These are phyloP conservation scores for Podotricha telesiphe DNA, from an alignment of 2,888 invertebrate species.

Conservation along the genomic window DNA sequence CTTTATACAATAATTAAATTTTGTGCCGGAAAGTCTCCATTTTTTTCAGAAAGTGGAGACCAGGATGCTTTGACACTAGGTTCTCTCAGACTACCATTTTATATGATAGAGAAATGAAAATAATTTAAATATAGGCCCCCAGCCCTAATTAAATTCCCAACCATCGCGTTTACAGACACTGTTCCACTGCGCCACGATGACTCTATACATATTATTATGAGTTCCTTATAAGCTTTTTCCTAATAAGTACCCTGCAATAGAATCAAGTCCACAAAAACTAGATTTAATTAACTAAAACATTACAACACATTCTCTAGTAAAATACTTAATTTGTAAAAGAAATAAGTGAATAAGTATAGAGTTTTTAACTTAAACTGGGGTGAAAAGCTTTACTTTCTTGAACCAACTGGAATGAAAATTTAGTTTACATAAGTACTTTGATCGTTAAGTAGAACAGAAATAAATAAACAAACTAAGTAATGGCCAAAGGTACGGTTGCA, in stretches of 20 bases:
- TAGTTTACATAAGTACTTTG: not conserved
- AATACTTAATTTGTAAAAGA: not conserved
- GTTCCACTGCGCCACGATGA: too few species aligned
- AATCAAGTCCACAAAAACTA: not conserved
- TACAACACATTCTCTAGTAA: not conserved
- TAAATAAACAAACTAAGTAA: not conserved
- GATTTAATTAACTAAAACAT: not conserved
- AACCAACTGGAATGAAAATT: not conserved
- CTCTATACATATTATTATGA: not conserved
- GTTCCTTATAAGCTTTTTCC: not conserved
- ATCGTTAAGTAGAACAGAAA: not conserved
- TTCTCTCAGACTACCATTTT: too few species aligned
- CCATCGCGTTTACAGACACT: too few species aligned
- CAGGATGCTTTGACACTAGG: too few species aligned
- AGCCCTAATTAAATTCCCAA: too few species aligned
- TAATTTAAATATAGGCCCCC: too few species aligned
- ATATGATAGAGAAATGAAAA: too few species aligned
- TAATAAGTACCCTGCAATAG: not conserved
- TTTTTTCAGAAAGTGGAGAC: too few species aligned
- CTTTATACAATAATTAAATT: too few species aligned
- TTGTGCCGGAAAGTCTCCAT: too few species aligned
- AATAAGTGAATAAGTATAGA: not conserved
- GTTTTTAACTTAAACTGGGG: not conserved
- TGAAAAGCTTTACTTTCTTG: not conserved
- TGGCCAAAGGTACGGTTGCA: too few species aligned